phyloP scores from a whole-genome alignment of 1,140 invertebrate species.

The Lasaia peninsularis region DNA sequence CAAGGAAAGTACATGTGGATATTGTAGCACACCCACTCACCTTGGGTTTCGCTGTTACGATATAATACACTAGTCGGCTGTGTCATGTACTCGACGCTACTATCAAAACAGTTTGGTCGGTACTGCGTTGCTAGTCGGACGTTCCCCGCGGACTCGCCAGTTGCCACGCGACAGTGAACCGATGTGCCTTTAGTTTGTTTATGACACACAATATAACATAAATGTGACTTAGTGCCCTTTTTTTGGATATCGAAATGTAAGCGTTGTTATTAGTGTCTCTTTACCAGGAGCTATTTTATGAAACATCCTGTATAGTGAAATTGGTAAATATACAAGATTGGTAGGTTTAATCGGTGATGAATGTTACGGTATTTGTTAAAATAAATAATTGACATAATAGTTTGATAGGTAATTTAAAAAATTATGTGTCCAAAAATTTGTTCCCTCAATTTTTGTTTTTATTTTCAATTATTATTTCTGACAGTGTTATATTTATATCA shows the following conservation, averaged over 20 bases:
- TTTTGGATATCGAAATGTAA: background rate
- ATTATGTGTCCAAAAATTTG: too few relatives aligned
- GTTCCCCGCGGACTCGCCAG: constrained; percentile 16
- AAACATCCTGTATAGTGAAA: background rate
- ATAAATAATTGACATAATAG: too few relatives aligned
- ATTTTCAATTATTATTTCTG: too few relatives aligned
- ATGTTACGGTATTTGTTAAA: background rate
- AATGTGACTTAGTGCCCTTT: background rate
- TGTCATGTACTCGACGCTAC: constrained; percentile 11
- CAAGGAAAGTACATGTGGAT: constrained; percentile 30
- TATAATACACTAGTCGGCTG: constrained; percentile 53
- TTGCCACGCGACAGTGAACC: background rate
- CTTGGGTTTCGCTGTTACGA: constrained; percentile 56
- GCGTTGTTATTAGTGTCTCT: background rate
- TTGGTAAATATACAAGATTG: background rate
- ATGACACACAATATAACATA: background rate
- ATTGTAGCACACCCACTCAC: constrained; percentile 52
- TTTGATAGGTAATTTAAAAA: too few relatives aligned
- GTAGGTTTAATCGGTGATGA: background rate
- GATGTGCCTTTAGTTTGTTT: constrained; percentile 2
- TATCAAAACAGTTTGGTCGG: constrained; percentile 66
- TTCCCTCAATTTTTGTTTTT: too few relatives aligned
- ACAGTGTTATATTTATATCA: too few relatives aligned
- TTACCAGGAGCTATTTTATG: background rate
- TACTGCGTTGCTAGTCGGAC: constrained; percentile 38